phyloP scores from a whole-genome alignment of 2,113 vertebrate species.

The Corythoichthys intestinalis region DNA sequence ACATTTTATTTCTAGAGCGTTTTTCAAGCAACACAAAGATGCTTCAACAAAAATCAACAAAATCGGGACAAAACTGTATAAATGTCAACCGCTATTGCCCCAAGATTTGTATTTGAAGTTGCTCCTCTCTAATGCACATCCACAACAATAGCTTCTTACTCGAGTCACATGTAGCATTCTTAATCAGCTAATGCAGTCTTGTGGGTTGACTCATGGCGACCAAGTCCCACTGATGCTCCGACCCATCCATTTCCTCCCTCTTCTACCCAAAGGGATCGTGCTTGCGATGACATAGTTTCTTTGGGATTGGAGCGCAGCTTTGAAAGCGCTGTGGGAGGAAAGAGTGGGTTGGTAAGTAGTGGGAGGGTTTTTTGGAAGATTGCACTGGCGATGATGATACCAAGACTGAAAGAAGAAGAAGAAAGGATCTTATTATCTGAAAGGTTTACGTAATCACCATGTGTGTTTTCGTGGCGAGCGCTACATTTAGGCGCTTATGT shows the following conservation, averaged over 20 bases:
- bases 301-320: conserved; percentile 29
- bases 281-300: conserved; percentile 48
- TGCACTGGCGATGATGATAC: neutral
- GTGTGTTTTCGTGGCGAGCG: conserved; percentile 5
- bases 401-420: conserved; percentile 4
- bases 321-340: conserved; percentile 29
- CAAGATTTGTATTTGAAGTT: too few species aligned
- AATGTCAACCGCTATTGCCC: too few species aligned
- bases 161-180: conserved; percentile 24
- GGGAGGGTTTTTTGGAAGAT: conserved; percentile 5
- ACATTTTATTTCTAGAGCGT: too few species aligned
- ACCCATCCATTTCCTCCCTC: conserved; percentile 53
- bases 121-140: neutral
- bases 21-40: too few species aligned
- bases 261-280: conserved; percentile 32
- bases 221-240: conserved; percentile 49
- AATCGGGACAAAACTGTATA: too few species aligned
- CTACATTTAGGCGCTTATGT: neutral
- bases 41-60: too few species aligned
- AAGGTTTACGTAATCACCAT: conserved; percentile 1
- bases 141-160: neutral
- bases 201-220: conserved; percentile 35
- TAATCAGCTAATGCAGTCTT: conserved; percentile 66
- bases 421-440: conserved; percentile 1
- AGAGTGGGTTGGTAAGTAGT: conserved; percentile 13